Percentiles rank a stretch among this genome's conserved stretches.
Conservation (phyloP, 2,113 vertebrate genomes). For the Ceyx margarethae region DNA sequence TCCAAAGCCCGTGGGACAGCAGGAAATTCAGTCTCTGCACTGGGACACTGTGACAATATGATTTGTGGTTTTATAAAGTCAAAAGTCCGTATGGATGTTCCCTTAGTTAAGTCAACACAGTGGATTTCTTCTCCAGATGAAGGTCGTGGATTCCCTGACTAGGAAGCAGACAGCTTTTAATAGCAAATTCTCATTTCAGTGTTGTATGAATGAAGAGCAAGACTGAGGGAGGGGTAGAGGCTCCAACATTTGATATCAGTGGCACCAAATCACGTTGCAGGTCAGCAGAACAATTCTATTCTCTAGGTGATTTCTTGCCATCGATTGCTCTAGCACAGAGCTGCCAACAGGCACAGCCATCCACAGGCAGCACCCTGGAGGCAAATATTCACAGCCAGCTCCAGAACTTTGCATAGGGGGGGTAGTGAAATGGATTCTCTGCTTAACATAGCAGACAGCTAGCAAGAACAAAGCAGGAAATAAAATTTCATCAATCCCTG, state of each 20-base stretch:
- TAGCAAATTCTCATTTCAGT: background rate
- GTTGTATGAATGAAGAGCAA: background rate
- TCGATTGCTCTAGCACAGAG: background rate
- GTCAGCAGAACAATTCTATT: background rate
- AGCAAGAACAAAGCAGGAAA: constrained; percentile 7
- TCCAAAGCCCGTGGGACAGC: background rate
- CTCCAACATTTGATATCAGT: constrained; percentile 25
- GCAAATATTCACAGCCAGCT: constrained; percentile 12
- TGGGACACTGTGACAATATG: background rate
- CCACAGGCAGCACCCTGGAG: background rate
- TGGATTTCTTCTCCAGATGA: rapidly evolving
- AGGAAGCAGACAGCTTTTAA: background rate
- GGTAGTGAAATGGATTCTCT: constrained; percentile 38
- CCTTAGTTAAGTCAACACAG: background rate
- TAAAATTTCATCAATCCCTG: background rate
- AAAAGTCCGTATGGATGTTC: background rate
- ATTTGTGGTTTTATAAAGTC: background rate
- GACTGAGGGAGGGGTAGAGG: background rate
- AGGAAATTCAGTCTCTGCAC: background rate
- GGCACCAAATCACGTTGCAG: background rate
- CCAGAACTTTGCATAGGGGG: background rate
- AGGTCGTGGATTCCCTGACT: background rate
- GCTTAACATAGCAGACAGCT: background rate
- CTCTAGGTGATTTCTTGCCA: background rate
- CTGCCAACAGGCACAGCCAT: background rate